phyloP scores from a whole-genome alignment of 2,888 invertebrate species.

The Sarcophaga variegata region DNA sequence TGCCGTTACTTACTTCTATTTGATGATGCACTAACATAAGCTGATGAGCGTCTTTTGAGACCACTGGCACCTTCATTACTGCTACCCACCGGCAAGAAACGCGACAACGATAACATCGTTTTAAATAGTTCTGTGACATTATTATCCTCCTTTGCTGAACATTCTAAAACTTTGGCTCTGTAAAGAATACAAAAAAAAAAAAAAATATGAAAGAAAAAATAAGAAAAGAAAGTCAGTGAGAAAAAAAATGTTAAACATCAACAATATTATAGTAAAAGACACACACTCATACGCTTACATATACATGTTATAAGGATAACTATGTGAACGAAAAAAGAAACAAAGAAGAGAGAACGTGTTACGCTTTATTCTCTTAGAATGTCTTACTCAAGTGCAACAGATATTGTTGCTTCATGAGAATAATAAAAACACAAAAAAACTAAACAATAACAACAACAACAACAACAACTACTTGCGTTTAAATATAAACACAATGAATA shows the following conservation, averaged over 20 bases:
- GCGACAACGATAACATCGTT: conserved; percentile 89
- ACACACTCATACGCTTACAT: background rate
- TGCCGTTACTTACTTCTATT: conserved; percentile 82
- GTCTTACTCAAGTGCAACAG: background rate
- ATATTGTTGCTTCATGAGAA: conserved; percentile 18
- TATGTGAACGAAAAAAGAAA: background rate
- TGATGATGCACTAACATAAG: conserved; percentile 85
- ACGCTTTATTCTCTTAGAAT: background rate
- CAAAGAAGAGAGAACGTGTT: no score
- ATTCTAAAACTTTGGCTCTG: conserved; percentile 89
- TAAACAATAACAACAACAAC: background rate
- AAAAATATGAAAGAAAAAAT: background rate
- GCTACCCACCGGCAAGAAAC: conserved; percentile 85
- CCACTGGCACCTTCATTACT: conserved; percentile 83
- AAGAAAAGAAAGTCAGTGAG: background rate
- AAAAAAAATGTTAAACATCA: background rate
- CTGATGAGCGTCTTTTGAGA: conserved; percentile 88
- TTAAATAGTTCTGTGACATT: conserved; percentile 91
- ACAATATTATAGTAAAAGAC: no score
- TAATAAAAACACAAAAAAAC: no score
- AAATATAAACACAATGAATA: background rate
- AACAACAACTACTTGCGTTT: background rate
- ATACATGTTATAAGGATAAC: background rate
- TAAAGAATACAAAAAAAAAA: conserved; percentile 71
- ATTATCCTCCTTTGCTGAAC: conserved; percentile 90